Evolutionary conservation across 2,113 vertebrate genomes (phyloP).

Genomic region (Manacus vitellinus): DNA sequence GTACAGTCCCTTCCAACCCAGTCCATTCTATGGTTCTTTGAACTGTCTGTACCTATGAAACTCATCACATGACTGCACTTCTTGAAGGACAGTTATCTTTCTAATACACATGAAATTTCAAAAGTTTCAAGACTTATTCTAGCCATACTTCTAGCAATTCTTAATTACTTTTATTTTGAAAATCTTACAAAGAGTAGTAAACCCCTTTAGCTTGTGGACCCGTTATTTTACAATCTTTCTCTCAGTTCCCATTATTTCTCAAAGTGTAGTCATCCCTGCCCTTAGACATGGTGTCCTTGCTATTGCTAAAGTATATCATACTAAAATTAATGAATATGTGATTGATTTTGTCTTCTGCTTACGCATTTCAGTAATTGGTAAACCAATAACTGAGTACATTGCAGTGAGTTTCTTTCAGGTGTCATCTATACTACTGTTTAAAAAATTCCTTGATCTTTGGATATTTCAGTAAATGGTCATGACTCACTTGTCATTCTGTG

Average conservation of each 20-base stretch:
- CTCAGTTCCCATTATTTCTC: background rate
- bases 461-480: constrained; percentile 25
- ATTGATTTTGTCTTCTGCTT: background rate
- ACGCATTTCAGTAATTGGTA: constrained; percentile 15
- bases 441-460: constrained; percentile 47
- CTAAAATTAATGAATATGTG: background rate
- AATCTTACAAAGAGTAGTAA: background rate
- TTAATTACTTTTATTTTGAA: background rate
- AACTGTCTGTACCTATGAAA: background rate
- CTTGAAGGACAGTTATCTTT: background rate
- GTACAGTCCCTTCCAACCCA: background rate
- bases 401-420: constrained; percentile 38
- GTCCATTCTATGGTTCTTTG: background rate
- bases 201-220: background rate
- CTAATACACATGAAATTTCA: background rate
- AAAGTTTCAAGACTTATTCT: background rate
- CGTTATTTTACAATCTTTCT: background rate
- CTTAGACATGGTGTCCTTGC: background rate
- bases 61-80: background rate
- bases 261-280: background rate
- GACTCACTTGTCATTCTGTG: background rate
- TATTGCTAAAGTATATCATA: background rate
- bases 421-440: constrained; percentile 28
- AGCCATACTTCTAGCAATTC: background rate
- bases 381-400: constrained; percentile 14